Conservation (phyloP, 2,888 invertebrate genomes). For the Philhelius pedissequus region DNA sequence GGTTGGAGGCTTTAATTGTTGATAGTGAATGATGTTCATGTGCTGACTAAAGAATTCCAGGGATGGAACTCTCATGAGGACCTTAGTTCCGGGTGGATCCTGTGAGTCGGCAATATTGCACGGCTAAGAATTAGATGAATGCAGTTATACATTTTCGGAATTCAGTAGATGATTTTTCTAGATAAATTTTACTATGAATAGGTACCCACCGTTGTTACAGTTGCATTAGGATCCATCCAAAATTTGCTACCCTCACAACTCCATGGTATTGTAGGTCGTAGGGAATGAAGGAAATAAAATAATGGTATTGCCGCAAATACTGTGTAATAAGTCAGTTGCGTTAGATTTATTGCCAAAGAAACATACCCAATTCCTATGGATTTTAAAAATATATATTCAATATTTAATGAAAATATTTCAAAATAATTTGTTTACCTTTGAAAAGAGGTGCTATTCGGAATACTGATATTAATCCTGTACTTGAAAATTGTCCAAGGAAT, state of each 20-base stretch:
- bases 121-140: slow-evolving; percentile 10
- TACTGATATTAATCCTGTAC: slow-evolving; percentile 88
- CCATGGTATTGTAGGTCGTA: slow-evolving; percentile 86
- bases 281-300: slow-evolving; percentile 86
- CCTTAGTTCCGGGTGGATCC: slow-evolving; percentile 5
- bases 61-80: slow-evolving; percentile 47
- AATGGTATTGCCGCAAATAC: slow-evolving; percentile 80
- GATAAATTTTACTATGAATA: too few species aligned
- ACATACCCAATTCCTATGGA: slow-evolving; percentile 90
- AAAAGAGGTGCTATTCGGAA: slow-evolving; percentile 91
- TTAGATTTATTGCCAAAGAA: slow-evolving; percentile 86
- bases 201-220: slow-evolving; percentile 51
- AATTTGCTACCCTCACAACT: slow-evolving; percentile 82
- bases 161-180: too few species aligned
- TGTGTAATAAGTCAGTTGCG: slow-evolving; percentile 87
- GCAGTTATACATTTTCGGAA: too few species aligned
- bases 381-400: not conserved
- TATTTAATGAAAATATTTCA: not conserved
- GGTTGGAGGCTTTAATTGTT: slow-evolving; percentile 46
- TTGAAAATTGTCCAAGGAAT: slow-evolving; percentile 91
- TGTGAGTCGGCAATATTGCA: slow-evolving; percentile 39
- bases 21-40: slow-evolving; percentile 64
- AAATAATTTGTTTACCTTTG: slow-evolving; percentile 83
- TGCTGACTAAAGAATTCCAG: slow-evolving; percentile 62
- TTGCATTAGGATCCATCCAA: slow-evolving; percentile 68